Base-by-base conservation (phyloP, 1,140 invertebrate genomes). In the Saccostrea cuccullata region DNA sequence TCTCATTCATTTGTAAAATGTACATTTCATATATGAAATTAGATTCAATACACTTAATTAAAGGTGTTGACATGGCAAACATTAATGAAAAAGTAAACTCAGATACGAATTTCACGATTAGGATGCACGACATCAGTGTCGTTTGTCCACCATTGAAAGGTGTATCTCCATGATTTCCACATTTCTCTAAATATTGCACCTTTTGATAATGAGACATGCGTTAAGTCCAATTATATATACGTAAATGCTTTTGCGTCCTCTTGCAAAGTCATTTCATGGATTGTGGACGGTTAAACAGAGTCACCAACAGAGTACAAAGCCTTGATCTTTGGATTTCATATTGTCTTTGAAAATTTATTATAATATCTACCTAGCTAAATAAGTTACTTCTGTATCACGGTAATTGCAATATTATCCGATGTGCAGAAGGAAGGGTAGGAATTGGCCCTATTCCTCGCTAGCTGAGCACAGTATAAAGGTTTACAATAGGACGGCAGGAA, bases 101-200 rank as follows among this genome's bases (percentile, higher is more conserved):
- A 8, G 70, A 77, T 77, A 17, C 23, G 36, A 30, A 77, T 26
- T 77, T 77, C 70, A 77, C 70, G 30, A 20, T 64, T 77, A 77
- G 11, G 13, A 77, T 30, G 70, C 70, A 30, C 70, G 70, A 17
- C 70, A 77, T 6, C 15, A 15, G 4, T 77, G 70, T 26, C 70
- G 70, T 77, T 77, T 77, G 70, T 77, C 30, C 23, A 30, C 26
- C 26, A 17, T 30, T 77, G 70, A 77, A 15, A 17, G 58, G 5
- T 64, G n/a, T 26, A 30, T 77, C 23, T 77, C 70, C 70, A 77
- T 23, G n/a, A 30, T 15, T 77, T 36, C 26, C 30, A 3, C 26
- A 77, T 77, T 36, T 30, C 70, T 30, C 11, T 15, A 77, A 77
- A 30, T 77, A 77, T 77, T 77, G 70, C 70, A 77, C 70, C 70